Evolutionary conservation across 2,888 invertebrate genomes (phyloP).

Genomic region (Callosobruchus maculatus): DNA sequence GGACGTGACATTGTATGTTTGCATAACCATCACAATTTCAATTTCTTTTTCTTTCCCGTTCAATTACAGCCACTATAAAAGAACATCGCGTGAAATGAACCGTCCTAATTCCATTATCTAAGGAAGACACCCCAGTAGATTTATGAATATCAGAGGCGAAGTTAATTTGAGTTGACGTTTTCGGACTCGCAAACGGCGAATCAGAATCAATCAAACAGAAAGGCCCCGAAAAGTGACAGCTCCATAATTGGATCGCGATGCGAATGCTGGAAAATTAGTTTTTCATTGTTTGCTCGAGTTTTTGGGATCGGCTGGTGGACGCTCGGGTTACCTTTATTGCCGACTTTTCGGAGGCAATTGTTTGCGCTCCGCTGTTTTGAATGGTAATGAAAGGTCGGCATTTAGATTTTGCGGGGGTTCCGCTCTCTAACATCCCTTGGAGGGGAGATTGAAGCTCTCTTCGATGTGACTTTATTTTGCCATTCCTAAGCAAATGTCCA

Average conservation of each 20-base stretch:
- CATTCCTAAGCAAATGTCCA: no score
- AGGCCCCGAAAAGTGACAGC: neutral
- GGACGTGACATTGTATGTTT: no score
- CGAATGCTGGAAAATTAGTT: neutral
- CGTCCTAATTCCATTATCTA: neutral
- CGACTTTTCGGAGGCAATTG: neutral
- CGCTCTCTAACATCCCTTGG: no score
- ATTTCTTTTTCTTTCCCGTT: no score
- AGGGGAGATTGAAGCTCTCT: no score
- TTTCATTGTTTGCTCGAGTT: neutral
- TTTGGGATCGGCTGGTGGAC: neutral
- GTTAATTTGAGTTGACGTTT: neutral
- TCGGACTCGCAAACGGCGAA: neutral
- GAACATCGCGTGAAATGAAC: neutral
- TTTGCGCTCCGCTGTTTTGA: neutral
- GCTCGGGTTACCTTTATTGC: neutral
- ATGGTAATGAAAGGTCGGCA: neutral
- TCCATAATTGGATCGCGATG: neutral
- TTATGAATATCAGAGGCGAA: neutral
- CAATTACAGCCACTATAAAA: neutral
- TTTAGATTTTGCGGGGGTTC: neutral
- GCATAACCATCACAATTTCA: no score
- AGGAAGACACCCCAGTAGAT: neutral
- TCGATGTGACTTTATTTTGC: no score
- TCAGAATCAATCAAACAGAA: neutral